Evolutionary conservation across 2,888 invertebrate genomes (phyloP), one percentile per base, ranked within the genome.

Genomic region (Cephalotes varians): DNA sequence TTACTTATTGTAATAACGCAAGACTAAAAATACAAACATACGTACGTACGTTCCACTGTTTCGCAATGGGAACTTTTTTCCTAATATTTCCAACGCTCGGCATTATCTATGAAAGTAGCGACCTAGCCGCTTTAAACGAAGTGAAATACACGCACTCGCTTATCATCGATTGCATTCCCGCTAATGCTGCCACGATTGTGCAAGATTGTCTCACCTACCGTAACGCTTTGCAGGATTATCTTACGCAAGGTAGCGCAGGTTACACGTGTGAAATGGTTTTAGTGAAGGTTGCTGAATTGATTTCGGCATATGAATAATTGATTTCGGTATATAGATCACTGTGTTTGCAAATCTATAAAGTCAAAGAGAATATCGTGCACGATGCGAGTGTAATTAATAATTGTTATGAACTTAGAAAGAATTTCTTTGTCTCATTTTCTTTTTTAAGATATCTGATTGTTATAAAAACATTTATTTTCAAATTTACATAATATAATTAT

Each of bases 91-190:
- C 37, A 74, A 74, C 51, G 12, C 44, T 60, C 37, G 58, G 56
- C 21, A 80, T 40, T 82, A 87, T 80, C 79, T 71, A 67, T 54
- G 79, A 88, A 88, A 86, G 82, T 73, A 44, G 65, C 56, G 47
- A 47, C 25, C 54, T 44, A 21, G 60, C 64, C 67, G 60, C 83
- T 60, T 49, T 58, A 51, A 71, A 73, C 79, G 21, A 44, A 31
- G 64, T 21, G 64, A 56, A 73, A 76, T 79, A 82, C 80, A 76
- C 64, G 58, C 56, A 25, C 69, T 62, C 81, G 81, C 84, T 87
- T 87, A 87, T 87, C 87, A 88, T 72, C 86, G 82, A 86, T 84
- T 88, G 86, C 88, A 88, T 84, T 82, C 81, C 65, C 76, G 69
- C 65, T 86, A 86, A 87, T 76, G 76, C 47, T 72, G 82, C 28